These are phyloP conservation scores for Parauchenoglanis ngamensis DNA, from an alignment of 2,797 vertebrate species.

Conservation along the genomic window DNA sequence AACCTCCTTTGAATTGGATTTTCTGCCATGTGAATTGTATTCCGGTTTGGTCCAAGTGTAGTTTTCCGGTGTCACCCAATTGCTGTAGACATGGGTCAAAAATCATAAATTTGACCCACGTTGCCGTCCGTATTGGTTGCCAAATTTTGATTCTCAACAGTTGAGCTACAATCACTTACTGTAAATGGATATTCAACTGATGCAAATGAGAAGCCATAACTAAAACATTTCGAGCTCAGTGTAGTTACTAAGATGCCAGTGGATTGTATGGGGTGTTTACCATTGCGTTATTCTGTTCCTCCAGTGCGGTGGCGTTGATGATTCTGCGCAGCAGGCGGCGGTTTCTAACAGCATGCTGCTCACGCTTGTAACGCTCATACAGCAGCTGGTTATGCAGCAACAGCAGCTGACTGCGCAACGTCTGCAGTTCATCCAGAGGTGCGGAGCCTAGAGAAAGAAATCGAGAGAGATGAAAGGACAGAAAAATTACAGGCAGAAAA, in stretches of 20 bases:
- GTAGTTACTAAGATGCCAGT: not conserved
- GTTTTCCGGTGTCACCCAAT: not conserved
- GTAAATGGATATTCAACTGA: not conserved
- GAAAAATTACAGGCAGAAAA: not conserved
- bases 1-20: not conserved
- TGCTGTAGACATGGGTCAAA: not conserved
- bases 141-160: too few relatives aligned
- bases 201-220: not conserved
- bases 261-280: conserved; percentile 69
- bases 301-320: conserved; percentile 90
- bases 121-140: not conserved
- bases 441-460: conserved; percentile 79
- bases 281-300: conserved; percentile 97
- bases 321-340: conserved; percentile 90
- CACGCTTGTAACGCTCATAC: conserved; percentile 95
- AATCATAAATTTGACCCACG: not conserved
- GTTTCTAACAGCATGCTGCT: conserved; percentile 96
- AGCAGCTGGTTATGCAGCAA: conserved; percentile 95
- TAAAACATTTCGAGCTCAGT: not conserved
- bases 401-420: conserved; percentile 90
- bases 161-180: not conserved
- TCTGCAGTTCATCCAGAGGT: conserved; percentile 91
- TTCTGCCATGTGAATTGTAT: not conserved
- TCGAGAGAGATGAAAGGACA: not conserved
- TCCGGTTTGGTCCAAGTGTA: not conserved